phyloP scores from a whole-genome alignment of 2,888 invertebrate genomes.

The Habroteleia sp. region DNA sequence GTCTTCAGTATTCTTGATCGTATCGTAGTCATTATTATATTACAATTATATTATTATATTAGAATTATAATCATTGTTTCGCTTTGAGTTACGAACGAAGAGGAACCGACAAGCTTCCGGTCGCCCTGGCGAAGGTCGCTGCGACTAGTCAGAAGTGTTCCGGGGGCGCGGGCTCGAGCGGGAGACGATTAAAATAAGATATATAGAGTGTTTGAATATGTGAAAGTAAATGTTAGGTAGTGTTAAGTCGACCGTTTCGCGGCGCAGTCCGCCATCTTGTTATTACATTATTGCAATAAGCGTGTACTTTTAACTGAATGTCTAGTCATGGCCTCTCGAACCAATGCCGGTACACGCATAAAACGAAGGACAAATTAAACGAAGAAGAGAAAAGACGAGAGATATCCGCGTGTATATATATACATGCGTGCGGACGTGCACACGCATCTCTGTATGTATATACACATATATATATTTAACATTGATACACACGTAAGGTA shows the following conservation, averaged over 20 bases:
- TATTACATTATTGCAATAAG: slow-evolving; percentile 77
- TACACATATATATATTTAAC: slow-evolving; percentile 33
- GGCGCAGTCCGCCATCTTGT: slow-evolving; percentile 80
- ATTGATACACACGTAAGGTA: slow-evolving; percentile 30
- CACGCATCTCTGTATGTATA: slow-evolving; percentile 45
- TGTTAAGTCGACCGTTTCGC: slow-evolving; percentile 78
- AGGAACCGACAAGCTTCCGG: too few relatives aligned
- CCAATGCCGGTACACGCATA: slow-evolving; percentile 75
- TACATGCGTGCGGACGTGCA: slow-evolving; percentile 33
- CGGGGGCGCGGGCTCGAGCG: slow-evolving; percentile 46
- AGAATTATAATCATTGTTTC: slow-evolving; percentile 65
- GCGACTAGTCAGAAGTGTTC: neutral
- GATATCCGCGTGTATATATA: slow-evolving; percentile 62
- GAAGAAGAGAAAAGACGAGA: slow-evolving; percentile 15
- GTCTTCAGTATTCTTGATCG: slow-evolving; percentile 77
- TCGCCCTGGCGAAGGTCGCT: neutral
- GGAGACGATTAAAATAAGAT: slow-evolving; percentile 36
- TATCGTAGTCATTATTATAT: slow-evolving; percentile 72
- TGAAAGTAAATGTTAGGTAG: slow-evolving; percentile 70
- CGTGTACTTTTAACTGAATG: slow-evolving; percentile 74
- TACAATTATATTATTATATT: slow-evolving; percentile 25
- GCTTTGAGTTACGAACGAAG: slow-evolving; percentile 45
- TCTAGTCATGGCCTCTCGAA: slow-evolving; percentile 81
- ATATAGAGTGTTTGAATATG: slow-evolving; percentile 63
- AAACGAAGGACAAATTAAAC: slow-evolving; percentile 61